Conservation (phyloP, 2,888 invertebrate genomes). For the Cepaea hortensis region DNA sequence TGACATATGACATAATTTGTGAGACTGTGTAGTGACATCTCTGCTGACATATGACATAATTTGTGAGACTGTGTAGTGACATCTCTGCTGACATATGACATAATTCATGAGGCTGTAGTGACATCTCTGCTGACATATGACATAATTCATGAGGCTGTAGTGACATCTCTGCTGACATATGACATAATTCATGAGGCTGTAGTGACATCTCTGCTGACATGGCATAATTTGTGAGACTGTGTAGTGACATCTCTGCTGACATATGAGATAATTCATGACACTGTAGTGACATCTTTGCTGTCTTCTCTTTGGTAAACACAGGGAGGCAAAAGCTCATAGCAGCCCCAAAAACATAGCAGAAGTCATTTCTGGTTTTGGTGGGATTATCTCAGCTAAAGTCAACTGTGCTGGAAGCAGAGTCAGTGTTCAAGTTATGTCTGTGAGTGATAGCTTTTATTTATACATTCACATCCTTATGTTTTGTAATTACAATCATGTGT, state of each 20-base stretch:
- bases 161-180: no score
- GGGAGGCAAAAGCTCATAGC: slow-evolving; percentile 89
- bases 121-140: no score
- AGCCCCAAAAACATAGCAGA: slow-evolving; percentile 88
- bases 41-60: no score
- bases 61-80: no score
- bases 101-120: no score
- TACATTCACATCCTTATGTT: neutral
- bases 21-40: no score
- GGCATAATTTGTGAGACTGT: no score
- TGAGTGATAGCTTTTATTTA: slow-evolving; percentile 58
- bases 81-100: no score
- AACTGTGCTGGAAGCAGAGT: slow-evolving; percentile 90
- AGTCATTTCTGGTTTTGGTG: slow-evolving; percentile 90
- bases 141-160: no score
- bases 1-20: no score
- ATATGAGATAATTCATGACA: neutral
- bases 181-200: no score
- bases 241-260: neutral
- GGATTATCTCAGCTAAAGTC: slow-evolving; percentile 89
- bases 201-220: no score
- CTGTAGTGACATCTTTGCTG: neutral
- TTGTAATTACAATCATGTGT: neutral
- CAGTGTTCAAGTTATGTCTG: slow-evolving; percentile 89
- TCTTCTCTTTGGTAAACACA: slow-evolving; percentile 58